Evolutionary conservation across 2,888 invertebrate genomes (phyloP), one percentile per base, ranked within the genome.

Genomic region (Sarcophaga subvicina): DNA sequence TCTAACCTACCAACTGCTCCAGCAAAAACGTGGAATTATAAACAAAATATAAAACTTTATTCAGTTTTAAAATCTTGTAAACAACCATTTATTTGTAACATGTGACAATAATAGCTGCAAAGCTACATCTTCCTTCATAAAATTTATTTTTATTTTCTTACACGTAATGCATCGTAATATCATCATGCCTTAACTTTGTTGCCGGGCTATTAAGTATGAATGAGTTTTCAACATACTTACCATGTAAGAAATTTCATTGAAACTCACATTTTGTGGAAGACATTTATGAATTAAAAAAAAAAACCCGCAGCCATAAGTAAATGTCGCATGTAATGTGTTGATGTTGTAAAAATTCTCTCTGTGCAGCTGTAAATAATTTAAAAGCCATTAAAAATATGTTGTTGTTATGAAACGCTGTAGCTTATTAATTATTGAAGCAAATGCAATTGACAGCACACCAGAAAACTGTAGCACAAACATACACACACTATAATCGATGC

Each of bases 341-440:
- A 62, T 20, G 62, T 6, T 17, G 45, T 67, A 60, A 62, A 22
- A 49, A 76, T 60, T 14, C 22, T 17, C 17, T 22, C 3, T 22
- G 20, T 59, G n/a, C 11, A 63, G 47, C n/a, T 37, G 49, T 76
- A 76, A 76, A 85, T 85, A 73, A 22, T 81, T 81, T 78, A 73
- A 84, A 85, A 67, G 10, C 59, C 49, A 67, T 69, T 47, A 54
- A 66, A 81, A 78, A 80, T 54, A 73, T 27, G 17, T 63, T 69
- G 54, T 4, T 54, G 54, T 5, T 54, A 54, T 54, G 54, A 12
- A 17, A 54, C 17, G 4, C 14, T 49, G 49, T 14, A 49, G 63
- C 47, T 69, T 66, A 77, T 77, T 78, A 81, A 81, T 81, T 81
- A 81, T 78, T 78, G 64, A 69, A 78, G 69, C 77, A 78, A 69